A percentile compares a stretch with the other conserved stretches of the same genome.
Conservation (phyloP, 2,113 vertebrate species). For the Nothoprocta perdicaria region DNA sequence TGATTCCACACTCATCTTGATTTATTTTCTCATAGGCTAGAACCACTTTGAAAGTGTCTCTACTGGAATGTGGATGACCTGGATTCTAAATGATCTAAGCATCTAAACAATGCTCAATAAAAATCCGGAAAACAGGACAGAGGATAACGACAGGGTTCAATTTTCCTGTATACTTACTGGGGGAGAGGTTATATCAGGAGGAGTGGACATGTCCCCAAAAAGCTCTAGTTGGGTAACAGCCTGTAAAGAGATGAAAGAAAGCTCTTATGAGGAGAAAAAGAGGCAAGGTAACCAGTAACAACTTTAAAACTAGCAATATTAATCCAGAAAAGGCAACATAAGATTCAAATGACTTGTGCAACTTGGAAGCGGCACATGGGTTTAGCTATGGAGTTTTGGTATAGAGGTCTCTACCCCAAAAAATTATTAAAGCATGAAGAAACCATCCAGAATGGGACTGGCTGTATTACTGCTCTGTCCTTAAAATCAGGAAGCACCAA, state of each 20-base stretch:
- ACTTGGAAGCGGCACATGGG: not conserved
- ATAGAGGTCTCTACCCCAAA: not conserved
- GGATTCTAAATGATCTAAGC: not conserved
- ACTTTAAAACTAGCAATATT: not conserved
- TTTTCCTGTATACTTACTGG: conserved; percentile 85
- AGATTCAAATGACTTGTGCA: not conserved
- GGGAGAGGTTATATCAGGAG: conserved; percentile 97
- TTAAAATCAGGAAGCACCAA: not conserved
- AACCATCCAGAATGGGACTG: not conserved
- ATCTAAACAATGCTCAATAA: not conserved
- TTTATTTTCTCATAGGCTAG: not conserved
- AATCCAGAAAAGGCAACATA: not conserved
- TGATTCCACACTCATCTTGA: not conserved
- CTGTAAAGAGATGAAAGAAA: conserved; percentile 77
- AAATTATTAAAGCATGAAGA: not conserved
- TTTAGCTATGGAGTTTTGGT: not conserved
- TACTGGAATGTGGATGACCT: not conserved
- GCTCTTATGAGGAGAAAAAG: not conserved
- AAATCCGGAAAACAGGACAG: not conserved
- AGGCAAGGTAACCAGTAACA: not conserved
- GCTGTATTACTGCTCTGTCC: not conserved
- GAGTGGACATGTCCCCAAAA: conserved; percentile 99
- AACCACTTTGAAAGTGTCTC: conserved; percentile 13
- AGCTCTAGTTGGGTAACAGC: conserved; percentile 99
- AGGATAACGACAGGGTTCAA: not conserved